Evolutionary conservation across 2,888 invertebrate species (phyloP).

Genomic region (Cataglyphis altisquamis): DNA sequence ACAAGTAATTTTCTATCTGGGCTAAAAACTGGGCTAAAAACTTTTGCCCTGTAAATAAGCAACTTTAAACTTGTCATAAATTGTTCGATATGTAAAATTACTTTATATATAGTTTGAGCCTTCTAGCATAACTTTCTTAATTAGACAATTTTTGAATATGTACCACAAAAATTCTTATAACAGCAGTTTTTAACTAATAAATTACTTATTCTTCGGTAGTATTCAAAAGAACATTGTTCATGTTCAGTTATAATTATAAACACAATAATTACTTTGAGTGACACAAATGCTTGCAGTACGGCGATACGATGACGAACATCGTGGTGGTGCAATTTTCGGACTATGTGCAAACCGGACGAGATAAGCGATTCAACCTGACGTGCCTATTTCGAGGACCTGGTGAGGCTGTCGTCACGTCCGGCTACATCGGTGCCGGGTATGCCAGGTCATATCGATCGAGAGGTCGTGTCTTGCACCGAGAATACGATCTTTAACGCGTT

Average conservation of each 20-base stretch:
- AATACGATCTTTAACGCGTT: slow-evolving; percentile 47
- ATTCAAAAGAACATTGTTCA: background rate
- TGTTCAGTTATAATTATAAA: background rate
- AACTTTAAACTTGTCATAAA: background rate
- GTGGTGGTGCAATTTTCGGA: slow-evolving; percentile 98
- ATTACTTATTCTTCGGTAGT: background rate
- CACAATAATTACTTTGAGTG: background rate
- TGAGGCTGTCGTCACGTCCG: slow-evolving; percentile 97
- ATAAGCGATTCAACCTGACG: slow-evolving; percentile 97
- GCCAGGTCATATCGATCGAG: slow-evolving; percentile 78
- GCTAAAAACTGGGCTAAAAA: slow-evolving; percentile 3
- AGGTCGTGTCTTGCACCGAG: slow-evolving; percentile 71
- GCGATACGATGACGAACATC: slow-evolving; percentile 97
- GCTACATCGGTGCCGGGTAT: slow-evolving; percentile 97
- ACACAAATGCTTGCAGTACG: slow-evolving; percentile 89
- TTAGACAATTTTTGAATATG: background rate
- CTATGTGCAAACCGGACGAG: slow-evolving; percentile 95
- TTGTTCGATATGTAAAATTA: background rate
- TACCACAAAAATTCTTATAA: background rate
- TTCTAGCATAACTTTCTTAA: background rate
- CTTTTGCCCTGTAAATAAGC: background rate
- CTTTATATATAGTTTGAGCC: background rate
- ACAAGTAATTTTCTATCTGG: slow-evolving; percentile 31
- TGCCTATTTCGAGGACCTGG: slow-evolving; percentile 96
- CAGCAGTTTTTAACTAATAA: background rate